These are phyloP conservation scores for Pheosia tremula DNA, from an alignment of 2,888 invertebrate genomes.

Conservation along the genomic window DNA sequence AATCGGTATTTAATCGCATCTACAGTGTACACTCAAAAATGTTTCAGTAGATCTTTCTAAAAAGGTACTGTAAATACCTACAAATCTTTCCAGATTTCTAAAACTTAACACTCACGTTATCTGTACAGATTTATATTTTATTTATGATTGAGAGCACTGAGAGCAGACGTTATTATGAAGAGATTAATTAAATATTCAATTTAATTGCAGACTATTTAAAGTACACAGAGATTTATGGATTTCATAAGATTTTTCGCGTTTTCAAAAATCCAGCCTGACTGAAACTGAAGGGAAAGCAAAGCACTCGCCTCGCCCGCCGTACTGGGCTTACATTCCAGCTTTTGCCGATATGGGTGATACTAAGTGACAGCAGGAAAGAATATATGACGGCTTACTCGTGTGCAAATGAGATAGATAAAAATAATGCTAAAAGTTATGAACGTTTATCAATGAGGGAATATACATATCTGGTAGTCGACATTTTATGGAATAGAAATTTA, in stretches of 20 bases:
- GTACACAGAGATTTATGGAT: slow-evolving; percentile 24
- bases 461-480: too few species aligned
- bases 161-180: too few species aligned
- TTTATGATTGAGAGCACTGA: too few species aligned
- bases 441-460: too few species aligned
- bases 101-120: slow-evolving; percentile 35
- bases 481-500: too few species aligned
- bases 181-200: background rate
- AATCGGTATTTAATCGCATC: slow-evolving; percentile 11
- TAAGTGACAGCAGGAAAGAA: slow-evolving; percentile 34
- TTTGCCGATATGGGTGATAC: background rate
- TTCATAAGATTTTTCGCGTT: slow-evolving; percentile 10
- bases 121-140: slow-evolving; percentile 7
- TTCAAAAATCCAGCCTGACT: slow-evolving; percentile 17
- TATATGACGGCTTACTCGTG: background rate
- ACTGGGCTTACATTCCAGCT: too few species aligned
- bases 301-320: too few species aligned
- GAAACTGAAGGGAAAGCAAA: slow-evolving; percentile 14
- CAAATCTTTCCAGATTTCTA: slow-evolving; percentile 28
- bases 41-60: background rate
- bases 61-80: slow-evolving; percentile 18
- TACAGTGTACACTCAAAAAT: slow-evolving; percentile 8
- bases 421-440: slow-evolving; percentile 14
- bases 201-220: background rate
- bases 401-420: slow-evolving; percentile 13